phyloP scores from a whole-genome alignment of 2,888 invertebrate genomes.

The Lasioglossum lativentre region DNA sequence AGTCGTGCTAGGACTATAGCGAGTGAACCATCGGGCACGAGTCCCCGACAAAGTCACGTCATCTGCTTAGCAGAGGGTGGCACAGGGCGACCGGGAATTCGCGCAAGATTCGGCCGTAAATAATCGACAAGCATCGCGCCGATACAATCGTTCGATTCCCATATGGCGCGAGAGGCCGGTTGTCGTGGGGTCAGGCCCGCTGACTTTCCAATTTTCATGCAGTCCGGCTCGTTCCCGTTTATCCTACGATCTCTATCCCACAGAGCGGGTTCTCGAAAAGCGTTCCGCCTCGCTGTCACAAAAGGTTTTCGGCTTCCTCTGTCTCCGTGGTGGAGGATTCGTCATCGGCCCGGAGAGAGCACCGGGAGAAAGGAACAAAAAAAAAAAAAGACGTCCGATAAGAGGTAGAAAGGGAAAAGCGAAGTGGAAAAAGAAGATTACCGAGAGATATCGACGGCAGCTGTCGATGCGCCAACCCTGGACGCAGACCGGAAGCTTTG shows the following conservation, averaged over 20 bases:
- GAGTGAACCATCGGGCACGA: background rate
- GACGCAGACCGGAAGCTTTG: background rate
- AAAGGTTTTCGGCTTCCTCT: conserved; percentile 6
- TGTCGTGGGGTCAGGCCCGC: conserved; percentile 42
- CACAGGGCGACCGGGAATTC: conserved; percentile 5
- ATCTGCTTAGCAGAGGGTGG: background rate
- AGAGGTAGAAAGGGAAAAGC: conserved; percentile 29
- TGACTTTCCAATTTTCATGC: conserved; percentile 65
- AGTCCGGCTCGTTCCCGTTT: conserved; percentile 40
- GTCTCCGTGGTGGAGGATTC: conserved; percentile 40
- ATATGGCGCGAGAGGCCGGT: conserved; percentile 50
- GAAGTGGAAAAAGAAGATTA: conserved; percentile 25
- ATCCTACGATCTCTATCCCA: conserved; percentile 50
- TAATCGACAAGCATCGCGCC: conserved; percentile 56
- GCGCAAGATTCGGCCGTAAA: conserved; percentile 46
- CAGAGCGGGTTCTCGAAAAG: conserved; percentile 9
- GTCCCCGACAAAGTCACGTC: conserved; percentile 21
- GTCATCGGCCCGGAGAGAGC: conserved; percentile 38
- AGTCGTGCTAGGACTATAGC: background rate
- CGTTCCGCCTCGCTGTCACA: conserved; percentile 33
- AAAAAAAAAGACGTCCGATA: conserved; percentile 45
- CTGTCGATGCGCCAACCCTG: conserved; percentile 32
- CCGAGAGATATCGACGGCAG: conserved; percentile 45
- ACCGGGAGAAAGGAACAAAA: background rate
- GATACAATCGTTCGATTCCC: conserved; percentile 63